Evolutionary conservation across 2,113 vertebrate genomes (phyloP).

Genomic region (Carettochelys insculpta): DNA sequence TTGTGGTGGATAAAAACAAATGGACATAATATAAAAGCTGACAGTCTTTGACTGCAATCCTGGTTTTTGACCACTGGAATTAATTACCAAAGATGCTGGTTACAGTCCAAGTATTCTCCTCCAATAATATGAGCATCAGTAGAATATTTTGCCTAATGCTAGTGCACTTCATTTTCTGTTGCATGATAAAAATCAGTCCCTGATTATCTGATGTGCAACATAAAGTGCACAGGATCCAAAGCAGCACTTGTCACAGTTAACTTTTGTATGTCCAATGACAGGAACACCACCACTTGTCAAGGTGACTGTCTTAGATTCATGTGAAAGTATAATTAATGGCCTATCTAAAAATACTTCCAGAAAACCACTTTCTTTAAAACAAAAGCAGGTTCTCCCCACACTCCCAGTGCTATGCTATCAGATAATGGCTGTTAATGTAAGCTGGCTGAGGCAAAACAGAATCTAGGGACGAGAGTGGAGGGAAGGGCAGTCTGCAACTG

Average conservation of each 20-base stretch:
- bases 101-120: conserved; percentile 2
- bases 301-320: conserved; percentile 2
- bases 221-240: conserved; percentile 35
- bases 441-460: neutral
- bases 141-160: conserved; percentile 27
- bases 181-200: conserved; percentile 16
- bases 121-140: conserved; percentile 44
- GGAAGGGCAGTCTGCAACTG: neutral
- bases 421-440: neutral
- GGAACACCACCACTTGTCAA: conserved; percentile 18
- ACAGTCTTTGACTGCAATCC: conserved; percentile 26
- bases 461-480: neutral
- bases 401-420: neutral
- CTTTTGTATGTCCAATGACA: conserved; percentile 22
- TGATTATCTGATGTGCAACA: neutral
- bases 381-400: neutral
- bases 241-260: conserved; percentile 61
- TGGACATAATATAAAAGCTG: neutral
- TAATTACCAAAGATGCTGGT: conserved; percentile 32
- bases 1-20: conserved; percentile 30
- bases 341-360: neutral
- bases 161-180: conserved; percentile 36
- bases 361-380: neutral
- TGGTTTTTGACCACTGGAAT: conserved; percentile 42
- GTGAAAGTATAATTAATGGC: neutral